Evolutionary conservation across 2,113 vertebrate species (phyloP).

Genomic region (Plectropomus leopardus): DNA sequence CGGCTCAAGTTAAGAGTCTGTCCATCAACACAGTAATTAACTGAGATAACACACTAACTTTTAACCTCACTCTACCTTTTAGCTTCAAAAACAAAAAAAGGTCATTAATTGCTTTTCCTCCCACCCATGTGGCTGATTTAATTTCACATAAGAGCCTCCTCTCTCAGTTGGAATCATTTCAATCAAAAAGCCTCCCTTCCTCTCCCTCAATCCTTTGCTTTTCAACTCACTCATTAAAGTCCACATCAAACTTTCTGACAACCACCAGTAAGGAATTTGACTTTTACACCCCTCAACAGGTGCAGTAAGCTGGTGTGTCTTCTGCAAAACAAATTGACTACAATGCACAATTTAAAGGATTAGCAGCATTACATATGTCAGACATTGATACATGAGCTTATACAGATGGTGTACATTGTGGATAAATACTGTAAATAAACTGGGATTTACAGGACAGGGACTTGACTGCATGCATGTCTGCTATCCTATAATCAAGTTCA

Average conservation of each 20-base stretch:
- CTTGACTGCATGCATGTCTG: slow-evolving; percentile 64
- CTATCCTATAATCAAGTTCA: slow-evolving; percentile 83
- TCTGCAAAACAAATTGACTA: slow-evolving; percentile 21
- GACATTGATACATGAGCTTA: slow-evolving; percentile 42
- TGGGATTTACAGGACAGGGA: slow-evolving; percentile 66
- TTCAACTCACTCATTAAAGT: slow-evolving; percentile 7
- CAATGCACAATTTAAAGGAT: slow-evolving; percentile 40
- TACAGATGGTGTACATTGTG: slow-evolving; percentile 49
- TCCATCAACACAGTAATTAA: slow-evolving; percentile 52
- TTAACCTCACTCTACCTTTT: slow-evolving; percentile 47
- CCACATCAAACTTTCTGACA: neutral
- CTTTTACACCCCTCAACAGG: slow-evolving; percentile 20
- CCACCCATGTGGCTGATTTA: slow-evolving; percentile 52
- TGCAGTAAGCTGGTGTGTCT: neutral
- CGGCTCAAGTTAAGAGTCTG: slow-evolving; percentile 29
- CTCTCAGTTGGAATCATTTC: slow-evolving; percentile 50
- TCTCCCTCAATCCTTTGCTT: neutral
- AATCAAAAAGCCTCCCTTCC: slow-evolving; percentile 24
- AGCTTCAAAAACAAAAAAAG: slow-evolving; percentile 53
- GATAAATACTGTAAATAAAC: slow-evolving; percentile 70
- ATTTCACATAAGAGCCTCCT: slow-evolving; percentile 60
- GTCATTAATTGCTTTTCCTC: slow-evolving; percentile 65
- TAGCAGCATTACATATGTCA: slow-evolving; percentile 51
- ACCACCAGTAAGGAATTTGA: neutral
- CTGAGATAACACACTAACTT: slow-evolving; percentile 17